These are phyloP conservation scores for Antennarius striatus DNA, from an alignment of 2,113 vertebrate species.

Conservation along the genomic window DNA sequence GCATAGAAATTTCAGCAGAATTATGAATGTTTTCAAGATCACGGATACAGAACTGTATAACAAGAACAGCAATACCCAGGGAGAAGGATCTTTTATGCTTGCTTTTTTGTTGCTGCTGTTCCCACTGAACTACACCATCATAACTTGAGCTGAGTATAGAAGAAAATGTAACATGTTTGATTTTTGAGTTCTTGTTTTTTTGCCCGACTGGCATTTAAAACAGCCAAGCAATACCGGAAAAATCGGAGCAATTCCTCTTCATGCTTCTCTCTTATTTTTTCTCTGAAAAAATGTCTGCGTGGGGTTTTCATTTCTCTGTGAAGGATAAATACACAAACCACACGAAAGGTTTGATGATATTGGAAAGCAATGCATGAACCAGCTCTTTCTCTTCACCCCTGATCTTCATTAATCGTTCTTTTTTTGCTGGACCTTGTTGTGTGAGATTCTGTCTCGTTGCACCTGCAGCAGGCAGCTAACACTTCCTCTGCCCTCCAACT, in stretches of 20 bases:
- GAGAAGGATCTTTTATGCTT: conserved; percentile 19
- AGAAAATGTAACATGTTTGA: conserved; percentile 31
- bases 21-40: too few relatives aligned
- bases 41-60: too few relatives aligned
- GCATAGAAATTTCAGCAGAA: too few relatives aligned
- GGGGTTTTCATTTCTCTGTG: background rate
- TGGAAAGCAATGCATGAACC: background rate
- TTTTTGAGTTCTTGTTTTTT: conserved; percentile 23
- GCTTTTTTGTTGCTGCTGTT: conserved; percentile 36
- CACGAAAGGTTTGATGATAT: background rate
- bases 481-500: conserved; percentile 39
- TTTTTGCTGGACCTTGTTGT: background rate
- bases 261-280: background rate
- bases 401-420: background rate
- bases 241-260: conserved; percentile 5
- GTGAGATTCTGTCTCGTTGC: conserved; percentile 10
- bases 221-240: background rate
- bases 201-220: conserved; percentile 16
- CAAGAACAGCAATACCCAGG: too few relatives aligned
- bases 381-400: background rate
- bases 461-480: conserved; percentile 47
- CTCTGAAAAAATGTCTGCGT: background rate
- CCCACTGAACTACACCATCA: conserved; percentile 10
- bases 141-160: conserved; percentile 55
- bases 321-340: background rate